Evolutionary conservation across 2,797 vertebrate genomes (phyloP).

Genomic region (Poliocrania exsul): DNA sequence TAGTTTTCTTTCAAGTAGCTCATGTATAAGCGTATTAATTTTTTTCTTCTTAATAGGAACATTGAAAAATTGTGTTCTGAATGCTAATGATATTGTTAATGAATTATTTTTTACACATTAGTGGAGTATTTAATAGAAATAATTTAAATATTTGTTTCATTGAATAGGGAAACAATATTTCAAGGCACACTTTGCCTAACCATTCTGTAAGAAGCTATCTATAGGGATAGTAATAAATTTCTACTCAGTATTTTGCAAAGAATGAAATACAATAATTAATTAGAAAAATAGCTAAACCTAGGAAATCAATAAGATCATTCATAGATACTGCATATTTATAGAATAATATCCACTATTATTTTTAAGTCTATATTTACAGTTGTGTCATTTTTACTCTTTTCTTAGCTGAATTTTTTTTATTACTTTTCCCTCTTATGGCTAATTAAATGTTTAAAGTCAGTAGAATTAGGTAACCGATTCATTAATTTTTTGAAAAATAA

Average conservation of each 20-base stretch:
- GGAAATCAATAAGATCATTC: background rate
- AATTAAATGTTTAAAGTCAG: background rate
- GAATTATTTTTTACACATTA: background rate
- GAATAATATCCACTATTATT: background rate
- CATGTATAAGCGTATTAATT: background rate
- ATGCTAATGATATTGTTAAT: background rate
- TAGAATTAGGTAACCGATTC: background rate
- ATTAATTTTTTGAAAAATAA: background rate
- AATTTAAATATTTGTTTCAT: background rate
- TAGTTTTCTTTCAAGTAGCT: conserved; percentile 24
- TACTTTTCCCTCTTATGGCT: background rate
- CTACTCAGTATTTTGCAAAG: background rate
- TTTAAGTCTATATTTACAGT: background rate
- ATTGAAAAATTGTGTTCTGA: background rate
- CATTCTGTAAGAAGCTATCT: background rate
- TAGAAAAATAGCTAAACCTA: background rate
- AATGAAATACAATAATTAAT: background rate
- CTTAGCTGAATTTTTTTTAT: background rate
- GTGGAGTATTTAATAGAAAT: background rate
- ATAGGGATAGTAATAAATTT: background rate
- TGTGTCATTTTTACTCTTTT: background rate
- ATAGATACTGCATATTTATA: background rate
- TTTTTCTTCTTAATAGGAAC: background rate
- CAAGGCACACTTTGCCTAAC: background rate
- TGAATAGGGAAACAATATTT: background rate